Evolutionary conservation across 2,113 vertebrate species (phyloP).

Genomic region (Coracopsis vasa): DNA sequence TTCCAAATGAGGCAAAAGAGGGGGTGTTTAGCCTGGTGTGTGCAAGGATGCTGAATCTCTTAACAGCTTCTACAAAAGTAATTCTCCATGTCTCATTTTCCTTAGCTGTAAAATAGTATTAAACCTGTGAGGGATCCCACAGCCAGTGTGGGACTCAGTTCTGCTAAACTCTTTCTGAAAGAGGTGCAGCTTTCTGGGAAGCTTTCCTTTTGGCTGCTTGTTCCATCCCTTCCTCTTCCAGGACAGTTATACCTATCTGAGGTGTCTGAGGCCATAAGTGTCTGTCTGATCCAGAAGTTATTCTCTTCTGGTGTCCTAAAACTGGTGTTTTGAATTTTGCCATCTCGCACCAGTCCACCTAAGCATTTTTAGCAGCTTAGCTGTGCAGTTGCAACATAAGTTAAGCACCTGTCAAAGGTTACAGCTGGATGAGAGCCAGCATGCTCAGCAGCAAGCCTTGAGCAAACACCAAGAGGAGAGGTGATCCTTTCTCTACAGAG

Average conservation of each 20-base stretch:
- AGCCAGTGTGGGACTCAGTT: not conserved
- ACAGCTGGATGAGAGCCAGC: not conserved
- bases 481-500: not conserved
- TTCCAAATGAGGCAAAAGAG: not conserved
- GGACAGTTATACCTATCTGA: not conserved
- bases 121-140: not conserved
- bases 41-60: not conserved
- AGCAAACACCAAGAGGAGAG: not conserved
- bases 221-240: not conserved
- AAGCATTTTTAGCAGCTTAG: not conserved
- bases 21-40: not conserved
- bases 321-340: not conserved
- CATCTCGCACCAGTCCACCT: not conserved
- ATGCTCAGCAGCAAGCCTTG: not conserved
- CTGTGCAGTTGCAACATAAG: not conserved
- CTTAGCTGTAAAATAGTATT: not conserved
- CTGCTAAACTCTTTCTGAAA: not conserved
- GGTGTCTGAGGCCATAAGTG: rapidly evolving
- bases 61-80: not conserved
- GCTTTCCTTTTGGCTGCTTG: not conserved
- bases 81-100: not conserved
- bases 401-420: not conserved
- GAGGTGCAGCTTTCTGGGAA: not conserved
- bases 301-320: not conserved
- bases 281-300: not conserved